These are phyloP conservation scores for Ranitomeya variabilis DNA, from an alignment of 2,113 vertebrate species.

Conservation along the genomic window DNA sequence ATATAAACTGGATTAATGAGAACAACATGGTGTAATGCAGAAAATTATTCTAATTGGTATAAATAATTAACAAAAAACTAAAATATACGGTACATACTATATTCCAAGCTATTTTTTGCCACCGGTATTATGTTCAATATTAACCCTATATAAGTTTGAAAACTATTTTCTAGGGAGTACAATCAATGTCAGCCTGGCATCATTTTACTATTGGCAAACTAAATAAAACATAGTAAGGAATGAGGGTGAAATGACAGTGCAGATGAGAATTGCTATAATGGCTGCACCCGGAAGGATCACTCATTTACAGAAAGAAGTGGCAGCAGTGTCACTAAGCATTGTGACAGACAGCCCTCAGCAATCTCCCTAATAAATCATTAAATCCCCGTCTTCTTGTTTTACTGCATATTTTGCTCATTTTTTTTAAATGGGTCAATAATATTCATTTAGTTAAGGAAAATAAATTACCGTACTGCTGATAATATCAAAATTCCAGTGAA, in stretches of 20 bases:
- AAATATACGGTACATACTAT: background rate
- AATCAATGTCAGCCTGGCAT: background rate
- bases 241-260: conserved; percentile 35
- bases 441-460: conserved; percentile 21
- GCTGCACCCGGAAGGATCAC: conserved; percentile 29
- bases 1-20: too few species aligned
- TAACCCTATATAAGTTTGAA: background rate
- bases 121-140: background rate
- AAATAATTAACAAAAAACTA: background rate
- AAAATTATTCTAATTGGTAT: background rate
- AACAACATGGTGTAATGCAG: background rate
- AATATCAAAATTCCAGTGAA: background rate
- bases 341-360: conserved; percentile 30
- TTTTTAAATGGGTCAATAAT: conserved; percentile 27
- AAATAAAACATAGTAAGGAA: conserved; percentile 24
- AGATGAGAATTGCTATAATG: conserved; percentile 53
- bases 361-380: conserved; percentile 42
- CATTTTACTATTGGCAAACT: conserved; percentile 10
- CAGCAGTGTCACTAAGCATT: conserved; percentile 42
- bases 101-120: background rate
- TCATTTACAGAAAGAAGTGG: conserved; percentile 21
- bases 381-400: background rate
- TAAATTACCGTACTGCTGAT: background rate
- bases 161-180: background rate
- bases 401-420: conserved; percentile 3